phyloP scores from a whole-genome alignment of 1,140 invertebrate species.

The Papilio xuthus region DNA sequence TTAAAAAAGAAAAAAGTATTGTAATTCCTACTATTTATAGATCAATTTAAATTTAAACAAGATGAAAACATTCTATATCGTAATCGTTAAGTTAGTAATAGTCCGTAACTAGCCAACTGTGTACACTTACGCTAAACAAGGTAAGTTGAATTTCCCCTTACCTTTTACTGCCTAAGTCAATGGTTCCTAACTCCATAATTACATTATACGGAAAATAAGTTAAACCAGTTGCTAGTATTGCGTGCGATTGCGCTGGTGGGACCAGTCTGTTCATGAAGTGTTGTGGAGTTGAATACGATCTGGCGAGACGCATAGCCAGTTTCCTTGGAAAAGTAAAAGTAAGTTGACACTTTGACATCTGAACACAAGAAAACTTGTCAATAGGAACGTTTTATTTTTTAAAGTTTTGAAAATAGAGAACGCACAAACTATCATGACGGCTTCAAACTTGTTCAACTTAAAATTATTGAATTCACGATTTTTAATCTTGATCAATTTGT shows the following conservation, averaged over 20 bases:
- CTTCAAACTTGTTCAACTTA: neutral
- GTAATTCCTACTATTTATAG: neutral
- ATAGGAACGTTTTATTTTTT: constrained; percentile 5
- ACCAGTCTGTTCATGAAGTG: constrained; percentile 41
- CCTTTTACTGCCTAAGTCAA: constrained; percentile 52
- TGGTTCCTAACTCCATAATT: constrained; percentile 56
- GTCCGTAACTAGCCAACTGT: constrained; percentile 10
- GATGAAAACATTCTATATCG: neutral
- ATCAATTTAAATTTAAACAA: neutral
- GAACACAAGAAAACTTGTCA: constrained; percentile 24
- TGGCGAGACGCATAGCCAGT: constrained; percentile 45
- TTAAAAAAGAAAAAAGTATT: neutral
- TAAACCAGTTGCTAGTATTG: constrained; percentile 57
- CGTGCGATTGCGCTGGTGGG: constrained; percentile 41
- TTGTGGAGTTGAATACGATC: constrained; percentile 50
- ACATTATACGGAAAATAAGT: constrained; percentile 58
- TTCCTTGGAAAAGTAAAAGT: constrained; percentile 64
- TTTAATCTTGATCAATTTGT: neutral
- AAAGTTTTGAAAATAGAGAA: neutral
- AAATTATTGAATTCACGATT: neutral
- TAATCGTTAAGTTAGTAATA: neutral
- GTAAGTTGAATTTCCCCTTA: constrained; percentile 51
- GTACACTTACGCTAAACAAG: constrained; percentile 38
- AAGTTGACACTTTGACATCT: constrained; percentile 37
- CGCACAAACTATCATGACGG: neutral